Base-by-base conservation (phyloP, 1,140 invertebrate species). In the Drosophila melanica region DNA sequence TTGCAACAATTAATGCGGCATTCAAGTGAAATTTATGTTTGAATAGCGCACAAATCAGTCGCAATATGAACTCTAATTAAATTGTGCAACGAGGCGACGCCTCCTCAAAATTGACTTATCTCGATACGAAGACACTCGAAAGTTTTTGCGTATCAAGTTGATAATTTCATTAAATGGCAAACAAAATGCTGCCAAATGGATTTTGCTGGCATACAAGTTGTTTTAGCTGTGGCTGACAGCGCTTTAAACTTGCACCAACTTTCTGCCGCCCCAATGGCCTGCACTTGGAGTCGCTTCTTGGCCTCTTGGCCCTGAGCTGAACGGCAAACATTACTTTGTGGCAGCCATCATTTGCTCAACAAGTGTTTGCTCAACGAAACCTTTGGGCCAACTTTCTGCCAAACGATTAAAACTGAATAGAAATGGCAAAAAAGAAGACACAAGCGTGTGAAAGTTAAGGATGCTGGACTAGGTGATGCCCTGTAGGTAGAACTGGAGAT, bases 281-380 rank as follows among this genome's bases (percentile, higher is more conserved):
- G 42, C 41, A 44, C 60, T 63, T 23, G n/a, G 35, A 12, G 4
- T 7, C 45, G 20, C 41, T 50, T 9, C 35, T 10, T 8, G 9
- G 7, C 33, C 2, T 35, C 10, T 8, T 10, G 16, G 27, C 33
- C 30, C 48, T 39, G 55, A 84, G 80, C 71, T 54, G 76, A 58
- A 85, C 57, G 59, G 76, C 84, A 87, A 89, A 87, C 79, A 87
- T 72, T 77, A 89, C 82, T 87, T 87, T 87, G 82, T 82, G 81
- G 77, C 81, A 76, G 81, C 63, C 81, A 76, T 85, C 81, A 85
- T 84, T 84, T 85, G 84, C 79, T 87, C 82, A 87, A 87, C 82
- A 87, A 87, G 82, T 87, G 84, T 87, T 87, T 87, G 82, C 79
- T 74, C 75, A 75, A 57, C 47, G 60, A 84, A 84, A 79, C 75